Conservation (phyloP, 2,888 invertebrate genomes). For the Phrixothrix hirtus region DNA sequence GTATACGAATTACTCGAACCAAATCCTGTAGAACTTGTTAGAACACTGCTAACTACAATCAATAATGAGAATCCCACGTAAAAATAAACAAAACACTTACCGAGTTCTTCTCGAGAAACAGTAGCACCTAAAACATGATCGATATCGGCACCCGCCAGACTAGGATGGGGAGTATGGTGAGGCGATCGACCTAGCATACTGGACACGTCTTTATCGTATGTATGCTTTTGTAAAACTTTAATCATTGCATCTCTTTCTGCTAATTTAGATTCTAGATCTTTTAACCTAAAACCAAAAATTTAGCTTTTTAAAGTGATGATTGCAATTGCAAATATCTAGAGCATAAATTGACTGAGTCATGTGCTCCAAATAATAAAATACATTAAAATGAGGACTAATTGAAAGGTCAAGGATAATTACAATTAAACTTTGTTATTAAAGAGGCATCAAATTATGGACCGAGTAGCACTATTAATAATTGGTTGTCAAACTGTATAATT, state of each 20-base stretch:
- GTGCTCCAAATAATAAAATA: too few relatives aligned
- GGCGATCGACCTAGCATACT: conserved; percentile 58
- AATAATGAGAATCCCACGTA: too few relatives aligned
- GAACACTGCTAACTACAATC: conserved; percentile 62
- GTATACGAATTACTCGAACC: conserved; percentile 63
- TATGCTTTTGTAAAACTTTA: conserved; percentile 81
- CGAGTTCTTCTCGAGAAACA: conserved; percentile 57
- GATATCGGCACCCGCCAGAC: conserved; percentile 57
- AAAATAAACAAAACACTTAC: conserved; percentile 46
- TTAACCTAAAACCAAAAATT: conserved; percentile 68
- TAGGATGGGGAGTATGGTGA: conserved; percentile 59
- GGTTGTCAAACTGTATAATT: too few relatives aligned
- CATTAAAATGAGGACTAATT: too few relatives aligned
- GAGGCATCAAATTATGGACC: too few relatives aligned
- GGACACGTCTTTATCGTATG: conserved; percentile 70
- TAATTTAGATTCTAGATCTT: conserved; percentile 84
- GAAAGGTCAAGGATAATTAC: too few relatives aligned
- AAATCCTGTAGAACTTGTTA: conserved; percentile 62
- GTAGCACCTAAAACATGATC: conserved; percentile 56
- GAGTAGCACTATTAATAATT: too few relatives aligned
- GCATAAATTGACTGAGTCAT: too few relatives aligned
- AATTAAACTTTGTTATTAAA: too few relatives aligned
- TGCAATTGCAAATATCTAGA: too few relatives aligned
- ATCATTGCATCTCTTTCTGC: conserved; percentile 91
- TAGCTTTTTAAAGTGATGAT: too few relatives aligned